phyloP scores from a whole-genome alignment of 2,113 vertebrate species.

The Condylura cristata region DNA sequence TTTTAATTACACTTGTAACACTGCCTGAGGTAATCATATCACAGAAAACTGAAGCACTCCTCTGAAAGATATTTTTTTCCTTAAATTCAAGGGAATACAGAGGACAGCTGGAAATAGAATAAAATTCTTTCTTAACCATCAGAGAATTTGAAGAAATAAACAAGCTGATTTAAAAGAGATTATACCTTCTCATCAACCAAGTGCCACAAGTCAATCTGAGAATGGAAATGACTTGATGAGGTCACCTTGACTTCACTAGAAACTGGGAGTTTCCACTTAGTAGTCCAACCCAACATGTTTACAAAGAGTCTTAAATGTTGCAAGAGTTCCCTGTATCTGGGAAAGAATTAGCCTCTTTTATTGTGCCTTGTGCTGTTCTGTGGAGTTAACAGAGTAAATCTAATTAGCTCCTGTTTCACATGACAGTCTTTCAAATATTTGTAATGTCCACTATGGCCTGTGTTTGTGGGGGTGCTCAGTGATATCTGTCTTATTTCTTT shows the following conservation, averaged over 20 bases:
- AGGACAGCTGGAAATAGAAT: constrained; percentile 57
- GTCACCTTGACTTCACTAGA: background rate
- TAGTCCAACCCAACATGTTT: background rate
- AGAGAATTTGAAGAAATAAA: constrained; percentile 58
- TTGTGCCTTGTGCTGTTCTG: constrained; percentile 51
- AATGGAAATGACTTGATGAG: background rate
- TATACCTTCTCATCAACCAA: constrained; percentile 28
- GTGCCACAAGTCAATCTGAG: background rate
- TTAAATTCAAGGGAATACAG: background rate
- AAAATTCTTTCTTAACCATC: constrained; percentile 43
- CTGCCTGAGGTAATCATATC: constrained; percentile 66
- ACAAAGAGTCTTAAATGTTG: background rate
- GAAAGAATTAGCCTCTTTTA: constrained; percentile 39
- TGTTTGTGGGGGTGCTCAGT: constrained; percentile 19
- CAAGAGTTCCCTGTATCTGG: background rate
- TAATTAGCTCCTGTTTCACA: constrained; percentile 68
- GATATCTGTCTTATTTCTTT: constrained; percentile 58
- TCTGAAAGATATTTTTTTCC: constrained; percentile 29
- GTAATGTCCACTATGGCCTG: constrained; percentile 43
- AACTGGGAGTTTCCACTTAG: background rate
- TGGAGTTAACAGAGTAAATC: constrained; percentile 68
- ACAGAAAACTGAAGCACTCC: constrained; percentile 63
- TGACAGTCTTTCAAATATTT: constrained; percentile 70
- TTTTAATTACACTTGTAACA: constrained; percentile 78
- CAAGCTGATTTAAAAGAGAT: constrained; percentile 20